Evolutionary conservation across 2,797 vertebrate species (phyloP), one percentile per base, ranked within the genome.

Genomic region (Pangasius macronema): DNA sequence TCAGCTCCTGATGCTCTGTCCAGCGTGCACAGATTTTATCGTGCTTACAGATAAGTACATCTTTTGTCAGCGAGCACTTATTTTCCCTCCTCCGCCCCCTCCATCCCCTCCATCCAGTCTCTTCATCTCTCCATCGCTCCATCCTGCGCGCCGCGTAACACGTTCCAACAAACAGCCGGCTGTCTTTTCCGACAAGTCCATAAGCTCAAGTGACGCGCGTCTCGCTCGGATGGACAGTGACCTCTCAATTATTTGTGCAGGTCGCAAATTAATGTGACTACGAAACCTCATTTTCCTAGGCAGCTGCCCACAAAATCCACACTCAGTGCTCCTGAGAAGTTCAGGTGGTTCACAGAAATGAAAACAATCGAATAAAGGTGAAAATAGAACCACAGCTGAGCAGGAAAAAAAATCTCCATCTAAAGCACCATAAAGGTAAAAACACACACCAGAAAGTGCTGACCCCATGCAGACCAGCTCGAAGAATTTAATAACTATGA

Each of bases 11-110:
- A 76, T 30, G 27, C 75, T 33, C 10, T 30, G n/a, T 77, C n/a
- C n/a, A 77, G 49, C 11, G 8, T 3, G 18, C 27, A 51, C 46
- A 8, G 46, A 51, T 51, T 51, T 16, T 30, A 76, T 51, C 73
- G 16, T 76, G 73, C 24, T 8, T 51, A 51, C 46, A 75, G 72
- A n/a, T 51, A 75, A 75, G 42, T n/a, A n/a, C 42, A n/a, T 76
- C 73, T 76, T 76, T 76, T 76, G 46, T 51, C 73, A 76, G 46
- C 27, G 14, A 51, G 73, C 73, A 51, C 73, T 51, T 51, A 27
- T 30, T 53, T 20, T 20, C 46, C 73, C 46, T 8, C 49, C 70
- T 13, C 24, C 22, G 1, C 72, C 5, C 70, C 16, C 68, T 27
- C 39, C 22, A 27, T 42, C 5, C 70, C 16, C 68, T 27, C 39